Percentiles rank a stretch among this genome's conserved stretches.
Evolutionary conservation across 2,888 invertebrate species (phyloP).

Genomic region (Tetragonula carbonaria): DNA sequence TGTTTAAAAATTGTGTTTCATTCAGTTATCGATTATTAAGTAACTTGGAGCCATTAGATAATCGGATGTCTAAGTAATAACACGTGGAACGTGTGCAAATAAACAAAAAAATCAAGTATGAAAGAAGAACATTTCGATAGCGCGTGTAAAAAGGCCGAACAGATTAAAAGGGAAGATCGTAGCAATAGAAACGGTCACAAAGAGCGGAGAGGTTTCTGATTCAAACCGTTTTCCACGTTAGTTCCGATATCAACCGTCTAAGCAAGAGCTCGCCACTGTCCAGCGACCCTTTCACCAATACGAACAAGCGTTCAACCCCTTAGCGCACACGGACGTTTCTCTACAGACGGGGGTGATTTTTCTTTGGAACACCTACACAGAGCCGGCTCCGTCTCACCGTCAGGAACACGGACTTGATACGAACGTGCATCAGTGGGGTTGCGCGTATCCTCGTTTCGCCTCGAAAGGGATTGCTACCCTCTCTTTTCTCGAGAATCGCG

Average conservation of each 20-base stretch:
- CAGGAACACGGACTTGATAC: conserved; percentile 68
- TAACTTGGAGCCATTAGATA: too few species aligned
- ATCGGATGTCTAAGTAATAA: not conserved
- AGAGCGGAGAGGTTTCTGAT: conserved; percentile 54
- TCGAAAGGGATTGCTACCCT: conserved; percentile 54
- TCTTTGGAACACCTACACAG: conserved; percentile 80
- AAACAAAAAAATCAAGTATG: not conserved
- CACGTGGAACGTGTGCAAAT: too few species aligned
- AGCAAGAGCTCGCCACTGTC: conserved; percentile 84
- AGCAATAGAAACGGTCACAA: conserved; percentile 10
- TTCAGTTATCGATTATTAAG: too few species aligned
- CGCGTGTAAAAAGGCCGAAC: not conserved
- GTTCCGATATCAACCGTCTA: conserved; percentile 80
- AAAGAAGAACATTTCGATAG: not conserved
- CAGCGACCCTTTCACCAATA: conserved; percentile 81
- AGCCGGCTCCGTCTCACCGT: conserved; percentile 71
- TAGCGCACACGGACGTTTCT: conserved; percentile 76
- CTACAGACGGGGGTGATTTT: conserved; percentile 78
- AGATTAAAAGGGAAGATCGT: not conserved
- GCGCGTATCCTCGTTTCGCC: conserved; percentile 63
- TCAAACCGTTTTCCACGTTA: conserved; percentile 70
- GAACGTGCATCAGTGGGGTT: conserved; percentile 66
- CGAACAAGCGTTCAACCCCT: conserved; percentile 75
- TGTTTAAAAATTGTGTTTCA: not conserved
- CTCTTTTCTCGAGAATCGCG: conserved; percentile 77